A percentile compares a stretch with the other conserved stretches of the same genome.
Evolutionary conservation across 2,888 invertebrate species (phyloP).

Genomic region (Bombylius discolor): DNA sequence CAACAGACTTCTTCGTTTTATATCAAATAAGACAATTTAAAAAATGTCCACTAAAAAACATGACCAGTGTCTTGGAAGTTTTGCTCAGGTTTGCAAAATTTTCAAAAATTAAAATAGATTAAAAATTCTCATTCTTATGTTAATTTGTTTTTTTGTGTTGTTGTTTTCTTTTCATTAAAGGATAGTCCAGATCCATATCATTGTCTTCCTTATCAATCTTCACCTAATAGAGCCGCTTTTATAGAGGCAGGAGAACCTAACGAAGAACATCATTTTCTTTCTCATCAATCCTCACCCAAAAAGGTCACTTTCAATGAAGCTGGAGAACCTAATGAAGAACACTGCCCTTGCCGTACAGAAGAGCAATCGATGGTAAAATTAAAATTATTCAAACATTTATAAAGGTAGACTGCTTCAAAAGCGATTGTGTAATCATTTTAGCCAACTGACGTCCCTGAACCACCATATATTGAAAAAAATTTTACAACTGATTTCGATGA

Average conservation of each 20-base stretch:
- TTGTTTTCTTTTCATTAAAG: neutral
- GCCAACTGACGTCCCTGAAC: slow-evolving; percentile 1
- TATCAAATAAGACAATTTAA: too few species aligned
- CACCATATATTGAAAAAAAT: neutral
- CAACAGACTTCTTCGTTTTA: too few species aligned
- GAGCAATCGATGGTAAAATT: neutral
- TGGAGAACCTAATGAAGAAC: neutral
- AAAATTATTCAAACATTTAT: too few species aligned
- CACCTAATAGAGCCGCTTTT: neutral
- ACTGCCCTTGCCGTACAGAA: neutral
- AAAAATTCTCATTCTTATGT: neutral
- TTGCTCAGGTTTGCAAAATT: neutral
- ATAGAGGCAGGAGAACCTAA: too few species aligned
- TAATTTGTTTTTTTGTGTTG: too few species aligned
- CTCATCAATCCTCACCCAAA: neutral
- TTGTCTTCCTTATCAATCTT: neutral
- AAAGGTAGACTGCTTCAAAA: too few species aligned
- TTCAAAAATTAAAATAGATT: too few species aligned
- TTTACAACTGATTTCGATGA: neutral
- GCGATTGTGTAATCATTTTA: neutral
- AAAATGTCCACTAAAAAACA: neutral
- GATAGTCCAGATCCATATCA: neutral
- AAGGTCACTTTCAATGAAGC: neutral
- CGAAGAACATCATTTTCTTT: neutral
- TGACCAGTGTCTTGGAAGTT: neutral